phyloP scores from a whole-genome alignment of 2,113 vertebrate species.

The Hydropotes inermis region DNA sequence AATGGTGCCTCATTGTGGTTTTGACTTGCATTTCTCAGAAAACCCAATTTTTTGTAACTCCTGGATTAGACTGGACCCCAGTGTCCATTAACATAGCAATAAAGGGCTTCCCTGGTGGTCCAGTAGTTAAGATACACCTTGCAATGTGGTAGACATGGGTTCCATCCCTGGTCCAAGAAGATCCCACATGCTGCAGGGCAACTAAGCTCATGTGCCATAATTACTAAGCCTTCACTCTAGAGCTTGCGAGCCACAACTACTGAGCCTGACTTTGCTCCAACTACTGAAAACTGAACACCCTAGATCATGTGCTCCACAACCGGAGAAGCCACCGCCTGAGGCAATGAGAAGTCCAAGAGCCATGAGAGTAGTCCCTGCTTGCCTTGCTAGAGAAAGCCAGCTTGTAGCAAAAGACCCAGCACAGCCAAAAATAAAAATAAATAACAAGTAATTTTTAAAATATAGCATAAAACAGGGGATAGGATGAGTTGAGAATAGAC shows the following conservation, averaged over 20 bases:
- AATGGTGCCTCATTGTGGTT: too few relatives aligned
- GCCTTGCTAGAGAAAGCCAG: not conserved
- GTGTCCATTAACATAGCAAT: not conserved
- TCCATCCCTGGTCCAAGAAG: not conserved
- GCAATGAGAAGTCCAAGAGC: not conserved
- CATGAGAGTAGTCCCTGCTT: not conserved
- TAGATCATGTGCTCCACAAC: not conserved
- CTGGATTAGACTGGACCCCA: not conserved
- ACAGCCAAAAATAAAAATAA: not conserved
- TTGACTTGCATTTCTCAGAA: not conserved
- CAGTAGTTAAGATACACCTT: not conserved
- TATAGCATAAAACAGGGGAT: not conserved
- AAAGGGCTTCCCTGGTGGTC: not conserved
- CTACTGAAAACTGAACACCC: not conserved
- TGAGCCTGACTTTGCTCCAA: not conserved
- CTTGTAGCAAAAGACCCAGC: not conserved
- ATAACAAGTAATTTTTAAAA: not conserved
- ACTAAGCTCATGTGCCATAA: not conserved
- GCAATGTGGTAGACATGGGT: not conserved
- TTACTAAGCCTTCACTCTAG: not conserved
- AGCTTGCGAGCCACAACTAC: not conserved
- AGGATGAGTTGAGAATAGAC: not conserved
- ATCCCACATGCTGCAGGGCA: not conserved
- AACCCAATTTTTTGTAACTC: not conserved
- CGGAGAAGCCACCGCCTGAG: not conserved